Evolutionary conservation across 2,797 vertebrate genomes (phyloP), one percentile per base, ranked within the genome.

Genomic region (Hephaestus fuliginosus): DNA sequence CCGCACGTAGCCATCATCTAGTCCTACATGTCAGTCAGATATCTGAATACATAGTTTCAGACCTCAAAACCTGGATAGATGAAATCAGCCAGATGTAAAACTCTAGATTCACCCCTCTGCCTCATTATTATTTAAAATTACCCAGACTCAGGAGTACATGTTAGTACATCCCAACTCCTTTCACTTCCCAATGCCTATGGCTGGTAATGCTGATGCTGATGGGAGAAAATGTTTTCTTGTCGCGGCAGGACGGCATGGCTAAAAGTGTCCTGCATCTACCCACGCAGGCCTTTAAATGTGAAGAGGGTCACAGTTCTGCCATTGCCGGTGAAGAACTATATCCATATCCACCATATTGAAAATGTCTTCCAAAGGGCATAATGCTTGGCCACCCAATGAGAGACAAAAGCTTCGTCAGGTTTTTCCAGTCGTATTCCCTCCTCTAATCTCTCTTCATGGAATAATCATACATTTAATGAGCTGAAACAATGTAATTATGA

Each of bases 381-480:
- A 81, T 25, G 80, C 81, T 76, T 56, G 83, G 72, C 79, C 53
- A 62, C 64, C 70, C 74, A 76, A 75, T 69, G 76, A 74, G 76
- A 86, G 62, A 84, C 84, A 76, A 86, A 86, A 81, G 83, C 89
- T 84, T 83, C 64, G 73, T 90, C 82, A 57, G 80, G 56, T 81
- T 78, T 70, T 75, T 65, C 22, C 64, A 66, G 57, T 80, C 70
- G 25, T 76, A 75, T 89, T 79, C 71, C 69, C 64, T 75, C 64
- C 86, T 82, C 86, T 92, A 87, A 89, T 92, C 88, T 82, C 86
- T 85, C 93, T 79, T 88, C 56, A 74, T 79, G 86, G 88, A 88
- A 88, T 89, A 92, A 94, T 93, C 88, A 86, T 74, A 88, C 62
- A 87, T 91, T 93, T 92, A 95, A 94, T 94, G 93, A 94, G 81